A percentile compares a stretch with the other conserved stretches of the same genome.
phyloP scores from a whole-genome alignment of 2,888 invertebrate species.

The Hemicrepidius hirtus region DNA sequence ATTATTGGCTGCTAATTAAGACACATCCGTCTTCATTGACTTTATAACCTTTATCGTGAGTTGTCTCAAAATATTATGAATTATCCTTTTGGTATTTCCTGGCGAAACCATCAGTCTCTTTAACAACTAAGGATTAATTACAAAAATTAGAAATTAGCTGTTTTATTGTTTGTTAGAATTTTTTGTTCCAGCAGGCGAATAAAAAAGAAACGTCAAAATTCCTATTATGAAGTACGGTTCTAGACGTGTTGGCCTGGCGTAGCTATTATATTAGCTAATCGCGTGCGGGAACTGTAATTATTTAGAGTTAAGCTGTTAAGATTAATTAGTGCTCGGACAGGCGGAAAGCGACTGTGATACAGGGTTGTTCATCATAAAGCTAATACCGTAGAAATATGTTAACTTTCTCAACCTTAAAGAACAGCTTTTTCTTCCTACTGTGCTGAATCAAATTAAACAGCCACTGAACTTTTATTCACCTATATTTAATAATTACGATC shows the following conservation, averaged over 20 bases:
- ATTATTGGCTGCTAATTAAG: conserved; percentile 51
- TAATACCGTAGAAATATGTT: conserved; percentile 11
- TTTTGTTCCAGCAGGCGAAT: background rate
- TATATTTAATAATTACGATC: no score
- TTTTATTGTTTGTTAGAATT: background rate
- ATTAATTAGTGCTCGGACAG: conserved; percentile 36
- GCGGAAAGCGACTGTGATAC: conserved; percentile 28
- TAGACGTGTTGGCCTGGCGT: conserved; percentile 12
- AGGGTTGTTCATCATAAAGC: conserved; percentile 26
- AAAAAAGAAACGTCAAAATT: conserved; percentile 1
- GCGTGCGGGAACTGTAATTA: conserved; percentile 34
- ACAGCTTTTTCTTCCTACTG: no score
- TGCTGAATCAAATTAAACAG: no score
- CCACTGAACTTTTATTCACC: no score
- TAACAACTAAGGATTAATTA: conserved; percentile 5
- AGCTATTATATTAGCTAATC: conserved; percentile 36
- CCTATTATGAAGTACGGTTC: conserved; percentile 18
- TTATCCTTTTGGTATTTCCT: no score
- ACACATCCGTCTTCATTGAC: conserved; percentile 31
- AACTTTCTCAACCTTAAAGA: no score
- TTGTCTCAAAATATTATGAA: background rate
- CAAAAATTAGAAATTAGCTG: conserved; percentile 7
- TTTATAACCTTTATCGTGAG: background rate
- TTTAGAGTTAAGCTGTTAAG: conserved; percentile 41
- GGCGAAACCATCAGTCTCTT: background rate